A percentile compares a stretch with the other conserved stretches of the same genome.
phyloP scores from a whole-genome alignment of 2,888 invertebrate species.

The Nezara viridula region DNA sequence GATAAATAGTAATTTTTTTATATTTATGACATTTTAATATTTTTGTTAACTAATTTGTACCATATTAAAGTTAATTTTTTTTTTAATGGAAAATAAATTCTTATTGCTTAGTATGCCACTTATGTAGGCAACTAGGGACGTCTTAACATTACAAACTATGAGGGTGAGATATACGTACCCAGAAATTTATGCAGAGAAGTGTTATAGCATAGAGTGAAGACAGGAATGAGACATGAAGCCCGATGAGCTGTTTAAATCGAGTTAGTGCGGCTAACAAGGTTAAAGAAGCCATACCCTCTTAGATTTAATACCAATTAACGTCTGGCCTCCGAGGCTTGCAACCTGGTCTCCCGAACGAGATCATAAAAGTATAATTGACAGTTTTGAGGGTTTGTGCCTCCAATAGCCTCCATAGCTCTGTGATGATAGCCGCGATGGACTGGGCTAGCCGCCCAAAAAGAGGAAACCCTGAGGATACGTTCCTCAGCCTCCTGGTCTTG shows the following conservation, averaged over 20 bases:
- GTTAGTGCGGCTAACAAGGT: slow-evolving; percentile 48
- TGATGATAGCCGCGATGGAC: slow-evolving; percentile 36
- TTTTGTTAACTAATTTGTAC: no score
- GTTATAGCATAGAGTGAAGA: background rate
- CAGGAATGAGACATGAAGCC: slow-evolving; percentile 46
- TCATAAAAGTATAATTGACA: slow-evolving; percentile 52
- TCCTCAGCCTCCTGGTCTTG: slow-evolving; percentile 18
- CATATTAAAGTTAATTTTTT: no score
- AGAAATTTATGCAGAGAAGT: background rate
- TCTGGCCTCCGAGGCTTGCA: slow-evolving; percentile 15
- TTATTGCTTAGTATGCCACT: no score
- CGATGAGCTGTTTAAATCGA: slow-evolving; percentile 45
- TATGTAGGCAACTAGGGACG: background rate
- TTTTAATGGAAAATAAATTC: no score
- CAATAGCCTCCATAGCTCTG: slow-evolving; percentile 23
- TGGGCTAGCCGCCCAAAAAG: background rate
- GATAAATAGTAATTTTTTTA: no score
- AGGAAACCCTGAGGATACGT: background rate
- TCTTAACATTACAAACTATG: background rate
- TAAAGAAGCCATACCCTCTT: slow-evolving; percentile 52
- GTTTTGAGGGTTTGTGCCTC: slow-evolving; percentile 32
- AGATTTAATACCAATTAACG: slow-evolving; percentile 55
- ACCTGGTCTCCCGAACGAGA: slow-evolving; percentile 7
- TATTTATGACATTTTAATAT: no score
- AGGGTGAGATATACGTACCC: background rate